Percentiles rank a stretch among this genome's conserved stretches.
These are phyloP conservation scores for Chrysemys picta DNA, from an alignment of 2,113 vertebrate genomes.

Conservation along the genomic window DNA sequence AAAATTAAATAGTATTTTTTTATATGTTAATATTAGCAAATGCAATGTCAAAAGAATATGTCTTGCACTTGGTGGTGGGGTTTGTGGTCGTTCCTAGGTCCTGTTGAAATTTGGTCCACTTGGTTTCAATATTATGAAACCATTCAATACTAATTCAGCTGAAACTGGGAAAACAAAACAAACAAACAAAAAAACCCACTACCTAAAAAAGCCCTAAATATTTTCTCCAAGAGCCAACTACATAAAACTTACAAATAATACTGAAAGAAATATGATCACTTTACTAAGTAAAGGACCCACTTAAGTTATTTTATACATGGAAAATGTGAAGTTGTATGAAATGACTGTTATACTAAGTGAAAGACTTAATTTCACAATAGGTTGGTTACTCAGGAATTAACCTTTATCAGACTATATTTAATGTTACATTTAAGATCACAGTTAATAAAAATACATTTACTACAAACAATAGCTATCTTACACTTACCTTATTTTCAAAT, in stretches of 20 bases:
- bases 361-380: not conserved
- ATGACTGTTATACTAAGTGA: not conserved
- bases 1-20: not conserved
- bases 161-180: not conserved
- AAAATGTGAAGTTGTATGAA: not conserved
- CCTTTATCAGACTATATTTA: not conserved
- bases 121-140: not conserved
- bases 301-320: not conserved
- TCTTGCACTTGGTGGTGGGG: not conserved
- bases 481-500: not conserved
- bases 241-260: not conserved
- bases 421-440: not conserved
- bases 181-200: too few relatives aligned
- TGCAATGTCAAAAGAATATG: not conserved
- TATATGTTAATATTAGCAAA: not conserved
- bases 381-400: not conserved
- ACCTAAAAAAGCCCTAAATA: not conserved
- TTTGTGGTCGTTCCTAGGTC: not conserved
- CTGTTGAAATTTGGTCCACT: not conserved
- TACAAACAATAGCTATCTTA: not conserved
- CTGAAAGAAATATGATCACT: not conserved
- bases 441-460: not conserved
- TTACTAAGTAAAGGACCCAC: not conserved
- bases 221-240: not conserved
- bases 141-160: not conserved